Evolutionary conservation across 2,797 vertebrate genomes (phyloP).

Genomic region (Champsocephalus esox): DNA sequence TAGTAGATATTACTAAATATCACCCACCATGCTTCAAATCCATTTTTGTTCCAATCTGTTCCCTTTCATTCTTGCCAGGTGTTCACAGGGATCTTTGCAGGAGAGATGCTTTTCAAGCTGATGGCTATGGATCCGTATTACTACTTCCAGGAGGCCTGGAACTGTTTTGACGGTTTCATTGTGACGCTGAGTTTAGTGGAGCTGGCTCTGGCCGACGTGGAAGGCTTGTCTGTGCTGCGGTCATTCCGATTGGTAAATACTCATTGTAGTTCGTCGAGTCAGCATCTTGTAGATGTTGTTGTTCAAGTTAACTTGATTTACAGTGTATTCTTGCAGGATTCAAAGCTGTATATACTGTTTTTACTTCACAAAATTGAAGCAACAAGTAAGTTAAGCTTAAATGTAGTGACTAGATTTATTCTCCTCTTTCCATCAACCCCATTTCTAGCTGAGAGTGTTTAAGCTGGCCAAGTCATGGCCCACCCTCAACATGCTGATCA

Average conservation of each 20-base stretch:
- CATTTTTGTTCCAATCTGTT: conserved; percentile 27
- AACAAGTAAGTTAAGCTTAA: conserved; percentile 15
- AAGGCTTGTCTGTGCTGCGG: conserved; percentile 96
- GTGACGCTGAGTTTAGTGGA: conserved; percentile 99
- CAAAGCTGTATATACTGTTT: background rate
- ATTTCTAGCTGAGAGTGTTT: conserved; percentile 94
- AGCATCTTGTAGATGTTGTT: background rate
- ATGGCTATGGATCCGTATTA: conserved; percentile 99
- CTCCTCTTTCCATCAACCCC: conserved; percentile 21
- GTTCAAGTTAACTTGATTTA: background rate
- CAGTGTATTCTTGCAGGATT: background rate
- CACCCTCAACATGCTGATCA: conserved; percentile 99
- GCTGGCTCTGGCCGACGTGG: conserved; percentile 93
- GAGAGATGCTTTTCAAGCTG: conserved; percentile 98
- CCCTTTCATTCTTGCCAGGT: conserved; percentile 83
- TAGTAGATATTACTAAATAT: background rate
- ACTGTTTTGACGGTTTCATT: conserved; percentile 98
- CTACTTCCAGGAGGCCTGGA: conserved; percentile 99
- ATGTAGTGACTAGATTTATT: conserved; percentile 34
- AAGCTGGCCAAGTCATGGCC: conserved; percentile 99
- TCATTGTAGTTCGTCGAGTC: conserved; percentile 12
- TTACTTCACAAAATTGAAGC: background rate
- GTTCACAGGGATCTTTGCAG: conserved; percentile 99
- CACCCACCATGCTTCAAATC: conserved; percentile 4
- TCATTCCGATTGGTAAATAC: conserved; percentile 96